These are phyloP conservation scores for Oenanthe oenanthe DNA, from an alignment of 2,113 vertebrate genomes.

Conservation along the genomic window DNA sequence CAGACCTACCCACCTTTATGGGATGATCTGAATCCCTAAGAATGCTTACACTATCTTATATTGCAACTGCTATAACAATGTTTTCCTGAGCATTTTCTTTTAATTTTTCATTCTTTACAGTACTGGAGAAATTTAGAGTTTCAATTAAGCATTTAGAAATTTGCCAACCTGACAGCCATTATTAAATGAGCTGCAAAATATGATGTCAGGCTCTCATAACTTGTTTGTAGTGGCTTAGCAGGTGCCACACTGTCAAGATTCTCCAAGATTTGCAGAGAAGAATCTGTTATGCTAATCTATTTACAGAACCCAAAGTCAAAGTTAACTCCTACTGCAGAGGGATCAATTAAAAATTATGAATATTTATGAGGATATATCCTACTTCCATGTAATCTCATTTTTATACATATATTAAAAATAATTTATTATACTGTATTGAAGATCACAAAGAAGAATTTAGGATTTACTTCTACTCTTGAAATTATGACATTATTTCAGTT, in stretches of 20 bases:
- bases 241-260: not conserved
- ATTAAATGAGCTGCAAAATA: not conserved
- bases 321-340: not conserved
- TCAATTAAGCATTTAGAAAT: not conserved
- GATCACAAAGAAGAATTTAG: not conserved
- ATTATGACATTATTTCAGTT: not conserved
- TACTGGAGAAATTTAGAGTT: not conserved
- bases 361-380: not conserved
- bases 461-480: not conserved
- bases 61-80: not conserved
- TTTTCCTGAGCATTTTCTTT: not conserved
- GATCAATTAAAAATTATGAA: not conserved
- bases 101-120: not conserved
- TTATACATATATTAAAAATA: not conserved
- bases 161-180: not conserved
- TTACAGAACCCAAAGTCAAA: not conserved
- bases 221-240: not conserved
- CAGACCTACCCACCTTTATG: not conserved
- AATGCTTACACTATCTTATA: not conserved
- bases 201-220: not conserved
- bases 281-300: not conserved
- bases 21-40: not conserved
- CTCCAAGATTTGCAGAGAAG: not conserved
- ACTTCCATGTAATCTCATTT: rapidly evolving
- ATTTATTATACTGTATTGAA: not conserved